These are phyloP conservation scores for Microcebus tavaratra DNA, from an alignment of 2,113 vertebrate species.

Conservation along the genomic window DNA sequence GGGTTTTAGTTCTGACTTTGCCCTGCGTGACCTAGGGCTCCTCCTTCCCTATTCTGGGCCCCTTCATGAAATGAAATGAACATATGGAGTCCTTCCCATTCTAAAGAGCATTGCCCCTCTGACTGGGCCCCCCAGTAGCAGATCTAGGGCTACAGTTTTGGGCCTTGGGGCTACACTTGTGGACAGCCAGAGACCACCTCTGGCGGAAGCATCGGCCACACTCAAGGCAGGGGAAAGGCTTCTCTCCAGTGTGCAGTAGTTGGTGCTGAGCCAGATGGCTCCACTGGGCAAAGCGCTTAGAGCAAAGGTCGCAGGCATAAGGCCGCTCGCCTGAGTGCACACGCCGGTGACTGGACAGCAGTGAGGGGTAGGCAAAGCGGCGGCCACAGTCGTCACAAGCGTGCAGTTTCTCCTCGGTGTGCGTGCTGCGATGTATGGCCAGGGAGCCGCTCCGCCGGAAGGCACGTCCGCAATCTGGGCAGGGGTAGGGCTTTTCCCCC, in stretches of 20 bases:
- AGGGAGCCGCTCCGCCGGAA: constrained; percentile 73
- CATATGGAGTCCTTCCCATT: not conserved
- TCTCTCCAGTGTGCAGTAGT: constrained; percentile 76
- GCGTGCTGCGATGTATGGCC: constrained; percentile 77
- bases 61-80: not conserved
- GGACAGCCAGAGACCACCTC: constrained; percentile 73
- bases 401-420: constrained; percentile 76
- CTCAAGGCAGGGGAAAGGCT: constrained; percentile 69
- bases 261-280: constrained; percentile 82
- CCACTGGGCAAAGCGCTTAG: constrained; percentile 80
- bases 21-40: not conserved
- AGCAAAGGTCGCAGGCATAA: constrained; percentile 80
- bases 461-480: constrained; percentile 79
- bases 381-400: constrained; percentile 77
- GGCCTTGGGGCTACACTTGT: constrained; percentile 65
- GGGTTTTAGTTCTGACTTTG: too few relatives aligned
- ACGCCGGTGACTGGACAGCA: constrained; percentile 75
- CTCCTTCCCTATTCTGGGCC: not conserved
- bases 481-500: constrained; percentile 80
- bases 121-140: not conserved
- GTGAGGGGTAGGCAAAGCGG: constrained; percentile 78
- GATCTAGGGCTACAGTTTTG: constrained; percentile 41
- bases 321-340: constrained; percentile 71
- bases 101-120: constrained; percentile 37
- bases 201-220: constrained; percentile 80